phyloP scores from a whole-genome alignment of 1,140 invertebrate genomes.

The Yoshiicerus persimilis region DNA sequence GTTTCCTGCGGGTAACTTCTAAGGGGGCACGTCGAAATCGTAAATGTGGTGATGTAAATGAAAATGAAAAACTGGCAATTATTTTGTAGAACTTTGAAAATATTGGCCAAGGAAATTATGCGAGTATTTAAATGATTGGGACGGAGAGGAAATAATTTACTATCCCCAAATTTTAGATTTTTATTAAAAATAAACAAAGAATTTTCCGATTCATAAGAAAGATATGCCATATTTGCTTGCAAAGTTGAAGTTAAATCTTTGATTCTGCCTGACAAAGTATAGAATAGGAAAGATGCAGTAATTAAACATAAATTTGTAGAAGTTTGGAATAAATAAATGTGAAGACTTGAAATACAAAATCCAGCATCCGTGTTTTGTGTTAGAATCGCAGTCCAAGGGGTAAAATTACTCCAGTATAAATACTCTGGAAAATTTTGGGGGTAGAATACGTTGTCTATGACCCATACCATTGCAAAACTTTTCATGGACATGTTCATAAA shows the following conservation, averaged over 20 bases:
- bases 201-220: background rate
- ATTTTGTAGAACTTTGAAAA: background rate
- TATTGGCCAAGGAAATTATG: background rate
- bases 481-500: background rate
- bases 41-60: no score
- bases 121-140: background rate
- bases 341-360: background rate
- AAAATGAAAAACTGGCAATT: no score
- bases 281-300: background rate
- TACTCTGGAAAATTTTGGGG: background rate
- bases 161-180: background rate
- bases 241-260: background rate
- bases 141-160: background rate
- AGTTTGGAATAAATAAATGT: background rate
- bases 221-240: background rate
- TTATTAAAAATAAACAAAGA: background rate
- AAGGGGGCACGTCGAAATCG: no score
- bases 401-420: background rate
- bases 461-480: background rate
- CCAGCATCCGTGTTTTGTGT: background rate
- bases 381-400: background rate
- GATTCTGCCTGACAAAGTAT: background rate
- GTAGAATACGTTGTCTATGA: background rate
- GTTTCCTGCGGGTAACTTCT: no score
- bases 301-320: background rate